These are phyloP conservation scores for Phlogophora meticulosa DNA, from an alignment of 2,888 invertebrate genomes.

Conservation along the genomic window DNA sequence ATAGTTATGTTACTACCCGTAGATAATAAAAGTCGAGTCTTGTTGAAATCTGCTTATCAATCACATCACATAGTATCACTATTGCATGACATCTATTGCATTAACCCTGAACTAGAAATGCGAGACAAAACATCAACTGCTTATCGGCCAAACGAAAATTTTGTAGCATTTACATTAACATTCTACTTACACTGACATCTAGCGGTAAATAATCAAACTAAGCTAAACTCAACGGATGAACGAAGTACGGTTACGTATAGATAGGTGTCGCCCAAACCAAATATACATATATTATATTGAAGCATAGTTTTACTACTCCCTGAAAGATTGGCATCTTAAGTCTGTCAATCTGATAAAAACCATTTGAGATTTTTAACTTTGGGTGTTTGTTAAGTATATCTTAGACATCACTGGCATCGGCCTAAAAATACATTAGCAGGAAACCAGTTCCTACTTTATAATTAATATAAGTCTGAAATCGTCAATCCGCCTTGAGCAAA, in stretches of 20 bases:
- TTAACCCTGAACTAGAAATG: slow-evolving; percentile 11
- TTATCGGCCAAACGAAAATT: not conserved
- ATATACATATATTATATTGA: not conserved
- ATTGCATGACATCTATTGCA: slow-evolving; percentile 23
- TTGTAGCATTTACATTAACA: not conserved
- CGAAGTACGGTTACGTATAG: not conserved
- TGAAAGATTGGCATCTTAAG: slow-evolving; percentile 26
- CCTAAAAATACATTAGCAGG: no score
- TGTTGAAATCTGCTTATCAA: no score
- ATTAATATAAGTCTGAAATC: no score
- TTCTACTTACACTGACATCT: slow-evolving; percentile 35
- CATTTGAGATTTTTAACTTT: no score
- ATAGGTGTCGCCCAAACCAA: slow-evolving; percentile 28
- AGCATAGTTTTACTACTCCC: slow-evolving; percentile 14
- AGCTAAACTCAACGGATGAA: not conserved
- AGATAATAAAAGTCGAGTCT: no score
- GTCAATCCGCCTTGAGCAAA: no score
- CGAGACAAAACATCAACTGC: not conserved
- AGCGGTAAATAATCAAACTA: slow-evolving; percentile 15
- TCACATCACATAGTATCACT: no score
- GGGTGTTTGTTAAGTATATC: no score
- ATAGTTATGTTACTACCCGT: no score
- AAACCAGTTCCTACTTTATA: no score
- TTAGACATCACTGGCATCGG: no score
- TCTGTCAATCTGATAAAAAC: not conserved